phyloP scores from a whole-genome alignment of 2,888 invertebrate species.

The Lycophotia porphyrea region DNA sequence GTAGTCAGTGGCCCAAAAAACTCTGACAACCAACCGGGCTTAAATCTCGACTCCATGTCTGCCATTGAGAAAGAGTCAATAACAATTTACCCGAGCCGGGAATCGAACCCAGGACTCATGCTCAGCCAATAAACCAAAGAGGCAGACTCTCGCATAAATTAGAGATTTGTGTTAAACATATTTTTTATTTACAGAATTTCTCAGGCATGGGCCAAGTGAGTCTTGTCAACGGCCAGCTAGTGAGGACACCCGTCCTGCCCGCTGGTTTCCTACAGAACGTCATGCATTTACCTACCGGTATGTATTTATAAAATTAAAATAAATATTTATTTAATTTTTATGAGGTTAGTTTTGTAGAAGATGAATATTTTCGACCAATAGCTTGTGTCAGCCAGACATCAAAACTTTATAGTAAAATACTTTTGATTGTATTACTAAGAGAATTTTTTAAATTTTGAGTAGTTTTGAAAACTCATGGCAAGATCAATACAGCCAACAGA shows the following conservation, averaged over 20 bases:
- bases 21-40: no score
- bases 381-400: not conserved
- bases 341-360: conserved; percentile 5
- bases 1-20: no score
- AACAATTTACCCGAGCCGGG: not conserved
- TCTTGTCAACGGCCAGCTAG: conserved; percentile 92
- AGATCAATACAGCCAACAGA: not conserved
- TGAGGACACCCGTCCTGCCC: conserved; percentile 92
- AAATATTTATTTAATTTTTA: not conserved
- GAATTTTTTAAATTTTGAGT: no score
- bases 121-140: not conserved
- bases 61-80: no score
- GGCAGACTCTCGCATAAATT: not conserved
- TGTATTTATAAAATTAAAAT: conserved; percentile 50
- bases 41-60: no score
- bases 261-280: conserved; percentile 94
- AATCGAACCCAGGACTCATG: no score
- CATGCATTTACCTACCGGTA: conserved; percentile 92
- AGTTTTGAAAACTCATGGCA: not conserved
- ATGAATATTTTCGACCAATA: conserved; percentile 10
- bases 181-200: conserved; percentile 82
- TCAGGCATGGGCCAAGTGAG: conserved; percentile 88
- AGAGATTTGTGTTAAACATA: not conserved
- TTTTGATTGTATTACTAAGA: not conserved
- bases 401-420: not conserved